Conservation (phyloP, 1,140 invertebrate species). For the Antheraea pernyi region DNA sequence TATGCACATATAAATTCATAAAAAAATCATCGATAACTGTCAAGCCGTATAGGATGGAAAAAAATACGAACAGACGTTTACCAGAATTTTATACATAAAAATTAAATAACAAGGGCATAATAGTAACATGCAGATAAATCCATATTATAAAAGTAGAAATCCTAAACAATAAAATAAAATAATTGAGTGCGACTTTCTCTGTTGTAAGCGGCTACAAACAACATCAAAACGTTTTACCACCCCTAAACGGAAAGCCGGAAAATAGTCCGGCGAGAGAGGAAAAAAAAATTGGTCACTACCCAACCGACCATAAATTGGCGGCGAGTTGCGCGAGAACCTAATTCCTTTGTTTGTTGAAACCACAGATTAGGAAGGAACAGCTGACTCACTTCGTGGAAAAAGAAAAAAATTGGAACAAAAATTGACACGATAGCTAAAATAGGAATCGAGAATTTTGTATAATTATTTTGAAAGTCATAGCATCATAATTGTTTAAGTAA, state of each 20-base stretch:
- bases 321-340: slow-evolving; percentile 47
- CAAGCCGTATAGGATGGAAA: no score
- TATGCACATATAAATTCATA: no score
- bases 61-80: no score
- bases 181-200: slow-evolving; percentile 3
- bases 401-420: no score
- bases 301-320: slow-evolving; percentile 54
- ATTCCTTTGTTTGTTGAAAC: slow-evolving; percentile 67
- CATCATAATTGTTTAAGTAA: no score
- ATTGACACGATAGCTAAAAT: no score
- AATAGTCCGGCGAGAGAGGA: slow-evolving; percentile 31
- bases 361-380: not conserved
- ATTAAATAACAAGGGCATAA: not conserved
- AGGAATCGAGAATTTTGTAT: no score
- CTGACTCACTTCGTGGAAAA: not conserved
- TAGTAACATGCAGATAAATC: not conserved
- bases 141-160: not conserved
- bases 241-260: slow-evolving; percentile 25
- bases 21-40: no score
- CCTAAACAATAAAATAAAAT: not conserved
- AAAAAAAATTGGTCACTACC: slow-evolving; percentile 53
- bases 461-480: no score
- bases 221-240: slow-evolving; percentile 32
- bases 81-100: not conserved
- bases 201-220: slow-evolving; percentile 22